Conservation (phyloP, 23 tunicate species). For the Trididemnum miniatum region DNA sequence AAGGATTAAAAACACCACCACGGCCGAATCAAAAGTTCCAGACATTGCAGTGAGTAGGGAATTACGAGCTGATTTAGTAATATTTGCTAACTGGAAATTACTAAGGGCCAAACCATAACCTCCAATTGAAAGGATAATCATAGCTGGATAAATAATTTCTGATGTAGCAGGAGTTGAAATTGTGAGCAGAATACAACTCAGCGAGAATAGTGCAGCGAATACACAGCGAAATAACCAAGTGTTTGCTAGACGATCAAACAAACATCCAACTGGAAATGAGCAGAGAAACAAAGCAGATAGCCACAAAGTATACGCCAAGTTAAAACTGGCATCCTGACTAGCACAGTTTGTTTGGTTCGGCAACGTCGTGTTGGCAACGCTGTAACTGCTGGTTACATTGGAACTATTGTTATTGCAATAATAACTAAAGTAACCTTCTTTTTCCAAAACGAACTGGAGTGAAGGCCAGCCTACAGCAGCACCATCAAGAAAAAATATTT, state of each 20-base stretch:
- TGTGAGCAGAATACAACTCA: conserved; percentile 1
- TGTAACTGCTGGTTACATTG: background rate
- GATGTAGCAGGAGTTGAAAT: background rate
- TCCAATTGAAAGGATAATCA: background rate
- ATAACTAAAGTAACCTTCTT: conserved; percentile 59
- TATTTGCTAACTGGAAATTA: conserved; percentile 33
- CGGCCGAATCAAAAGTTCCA: conserved; percentile 34
- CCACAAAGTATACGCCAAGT: conserved; percentile 2
- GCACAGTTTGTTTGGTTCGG: background rate
- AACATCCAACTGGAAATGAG: conserved; percentile 5
- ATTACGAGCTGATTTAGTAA: background rate
- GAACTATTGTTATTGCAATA: background rate
- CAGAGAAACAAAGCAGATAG: background rate
- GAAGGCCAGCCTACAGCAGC: conserved; percentile 67
- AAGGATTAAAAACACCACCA: conserved; percentile 23
- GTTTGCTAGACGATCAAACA: conserved; percentile 16
- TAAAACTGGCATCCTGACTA: conserved; percentile 17
- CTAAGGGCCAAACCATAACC: conserved; percentile 19
- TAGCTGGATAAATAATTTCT: conserved; percentile 17
- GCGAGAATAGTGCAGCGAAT: background rate
- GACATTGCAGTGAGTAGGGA: background rate
- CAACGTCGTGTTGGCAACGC: background rate
- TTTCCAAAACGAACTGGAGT: conserved; percentile 38
- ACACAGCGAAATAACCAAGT: conserved; percentile 31
- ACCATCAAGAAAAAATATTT: conserved; percentile 47